phyloP scores from a whole-genome alignment of 1,140 invertebrate genomes.

The Habropoda laboriosa region DNA sequence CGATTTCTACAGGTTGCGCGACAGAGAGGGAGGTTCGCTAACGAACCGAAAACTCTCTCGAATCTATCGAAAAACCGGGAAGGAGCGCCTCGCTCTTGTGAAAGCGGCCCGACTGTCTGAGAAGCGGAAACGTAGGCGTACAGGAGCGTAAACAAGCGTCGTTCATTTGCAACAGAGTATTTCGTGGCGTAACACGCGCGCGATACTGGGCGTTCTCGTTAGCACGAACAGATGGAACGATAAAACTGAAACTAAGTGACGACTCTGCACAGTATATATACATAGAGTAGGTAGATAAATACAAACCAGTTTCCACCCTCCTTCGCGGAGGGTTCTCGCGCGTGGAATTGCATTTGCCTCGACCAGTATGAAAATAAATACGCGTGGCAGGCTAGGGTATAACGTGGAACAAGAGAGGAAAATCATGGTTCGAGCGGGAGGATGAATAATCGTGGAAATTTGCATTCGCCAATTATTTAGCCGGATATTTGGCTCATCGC shows the following conservation, averaged over 20 bases:
- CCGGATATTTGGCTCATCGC: background rate
- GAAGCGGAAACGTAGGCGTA: background rate
- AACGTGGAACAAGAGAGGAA: too few species aligned
- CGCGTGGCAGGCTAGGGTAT: too few species aligned
- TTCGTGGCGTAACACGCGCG: background rate
- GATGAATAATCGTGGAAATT: background rate
- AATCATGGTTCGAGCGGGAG: background rate
- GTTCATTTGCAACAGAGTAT: slow-evolving; percentile 16
- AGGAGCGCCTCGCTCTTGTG: background rate
- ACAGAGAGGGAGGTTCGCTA: background rate
- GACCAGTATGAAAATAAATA: background rate
- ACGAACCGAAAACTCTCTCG: background rate
- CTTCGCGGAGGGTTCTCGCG: background rate
- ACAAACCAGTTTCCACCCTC: too few species aligned
- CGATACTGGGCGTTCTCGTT: background rate
- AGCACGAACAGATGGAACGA: slow-evolving; percentile 3
- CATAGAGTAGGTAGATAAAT: too few species aligned
- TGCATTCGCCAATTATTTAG: slow-evolving; percentile 19
- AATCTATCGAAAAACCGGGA: background rate
- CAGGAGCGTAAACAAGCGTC: slow-evolving; percentile 30
- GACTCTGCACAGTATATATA: background rate
- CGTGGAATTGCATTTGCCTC: background rate
- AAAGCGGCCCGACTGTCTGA: background rate
- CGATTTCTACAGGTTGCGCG: background rate
- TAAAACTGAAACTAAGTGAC: slow-evolving; percentile 21